Evolutionary conservation across 1,140 invertebrate species (phyloP), one percentile per base, ranked within the genome.

Genomic region (Ectropis grisescens): DNA sequence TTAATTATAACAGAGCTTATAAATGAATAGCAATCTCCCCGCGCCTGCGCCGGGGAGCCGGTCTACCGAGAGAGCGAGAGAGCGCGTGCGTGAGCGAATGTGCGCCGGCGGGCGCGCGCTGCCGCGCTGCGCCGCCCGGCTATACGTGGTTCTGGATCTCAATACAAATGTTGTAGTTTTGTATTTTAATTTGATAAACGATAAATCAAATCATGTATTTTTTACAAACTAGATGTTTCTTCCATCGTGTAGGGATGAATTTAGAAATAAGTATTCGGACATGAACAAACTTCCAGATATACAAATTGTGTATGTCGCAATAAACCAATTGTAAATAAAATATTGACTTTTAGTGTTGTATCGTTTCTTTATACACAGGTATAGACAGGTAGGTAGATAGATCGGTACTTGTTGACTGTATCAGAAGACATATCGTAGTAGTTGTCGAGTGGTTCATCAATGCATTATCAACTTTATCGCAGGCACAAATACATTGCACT

Each of bases 261-360:
- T 70, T 72, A 41, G 46, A 42, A 57, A 41, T 76, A 80, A 76
- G 69, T 64, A 41, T 59, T 69, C 57, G 41, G 67, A 70, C 71
- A 75, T 75, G 75, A 80, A 80, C 75, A 80, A 79, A 75, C 62
- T 49, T 57, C 52, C 41, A 59, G 70, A 76, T 75, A 68, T 72
- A 76, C 62, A 42, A 41, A 47, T 35, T 46, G 49, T 75, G 60
- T 80, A 70, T 72, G 61, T 74, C 68, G 13, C 41, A 71, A 70
- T 62, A 65, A 66, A 70, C 69, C 43, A 55, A 68, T 61, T 80
- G 75, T 80, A 80, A 80, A 80, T 80, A 76, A 79, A 70, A 56
- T 61, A 51, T 69, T 71, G 69, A 65, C 58, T 67, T 62, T 69
- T 22, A n/a, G 16, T 19, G 8, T 19, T 19, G 16, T 19, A 8